Base-by-base conservation (phyloP, 1,140 invertebrate genomes). In the Ooceraea biroi region DNA sequence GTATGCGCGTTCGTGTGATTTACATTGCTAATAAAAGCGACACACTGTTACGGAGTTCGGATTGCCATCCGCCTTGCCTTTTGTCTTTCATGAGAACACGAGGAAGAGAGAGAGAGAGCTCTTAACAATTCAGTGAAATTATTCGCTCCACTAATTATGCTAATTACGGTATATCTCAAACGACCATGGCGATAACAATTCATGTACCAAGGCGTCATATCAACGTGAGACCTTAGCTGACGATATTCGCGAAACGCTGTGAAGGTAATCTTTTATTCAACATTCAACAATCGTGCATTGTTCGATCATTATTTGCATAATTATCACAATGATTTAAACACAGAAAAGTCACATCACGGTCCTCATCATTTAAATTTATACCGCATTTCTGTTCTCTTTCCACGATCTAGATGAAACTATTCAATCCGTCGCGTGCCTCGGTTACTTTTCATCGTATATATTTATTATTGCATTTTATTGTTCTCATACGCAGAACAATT, bases 231-330 rank as follows among this genome's bases (percentile, higher is more conserved):
- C 5, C 17, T 19, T 60, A 27, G 22, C 1, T n/a, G 36, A 61
- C 14, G 5, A 10, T 30, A 14, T 50, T 30, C 19, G 12, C 14
- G 71, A 73, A 71, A 77, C 19, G 60, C 36, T 27, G n/a, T 36
- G 11, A 1, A 4, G 17, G 5, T 60, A 36, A 74, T 86, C 55
- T 86, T 85, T 86, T 86, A 74, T 87, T 86, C 46, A 83, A 17
- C 17, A n/a, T 30, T 27, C n/a, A n/a, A n/a, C n/a, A n/a, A 19
- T 72, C n/a, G 14, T 36, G 14, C 14, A 57, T 65, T 44, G 19
- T 19, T 41, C n/a, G 69, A 86, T 83, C 68, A 61, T 86, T 61
- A 82, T 63, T 73, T 86, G 80, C 76, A 76, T 65, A 50, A 12
- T 41, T 63, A 36, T 76, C 58, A 12, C 60, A 25, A 46, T 58